These are phyloP conservation scores for Danio kyathit DNA, from an alignment of 2,797 vertebrate species.

Conservation along the genomic window DNA sequence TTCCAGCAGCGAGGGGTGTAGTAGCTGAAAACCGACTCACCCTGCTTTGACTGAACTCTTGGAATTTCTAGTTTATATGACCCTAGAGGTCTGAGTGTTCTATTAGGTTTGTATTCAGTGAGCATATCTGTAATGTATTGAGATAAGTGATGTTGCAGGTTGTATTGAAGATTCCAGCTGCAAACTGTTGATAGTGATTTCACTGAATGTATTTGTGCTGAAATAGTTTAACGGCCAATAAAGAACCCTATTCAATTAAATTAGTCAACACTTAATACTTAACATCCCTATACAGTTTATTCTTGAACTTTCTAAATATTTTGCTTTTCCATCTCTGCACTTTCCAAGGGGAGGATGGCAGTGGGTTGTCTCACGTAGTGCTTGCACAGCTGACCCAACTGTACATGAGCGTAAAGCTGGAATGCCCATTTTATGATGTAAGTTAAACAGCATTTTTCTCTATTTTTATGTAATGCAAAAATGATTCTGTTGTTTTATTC, in stretches of 20 bases:
- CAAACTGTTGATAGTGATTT: neutral
- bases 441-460: slow-evolving; percentile 29
- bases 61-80: no score
- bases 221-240: neutral
- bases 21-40: no score
- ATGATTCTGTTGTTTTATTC: no score
- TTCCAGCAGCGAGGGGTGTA: no score
- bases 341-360: slow-evolving; percentile 76
- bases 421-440: slow-evolving; percentile 92
- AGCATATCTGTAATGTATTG: no score
- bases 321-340: neutral
- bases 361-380: slow-evolving; percentile 73
- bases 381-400: slow-evolving; percentile 89
- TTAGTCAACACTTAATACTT: neutral
- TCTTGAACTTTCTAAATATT: neutral
- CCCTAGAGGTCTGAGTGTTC: no score
- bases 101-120: no score
- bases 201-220: neutral
- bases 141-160: no score
- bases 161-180: no score
- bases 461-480: no score
- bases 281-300: neutral
- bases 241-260: neutral
- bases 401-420: slow-evolving; percentile 86
- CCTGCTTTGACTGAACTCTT: no score